A percentile compares a stretch with the other conserved stretches of the same genome.
Conservation (phyloP, 2,797 vertebrate species). For the Cacajao melanocephalus region DNA sequence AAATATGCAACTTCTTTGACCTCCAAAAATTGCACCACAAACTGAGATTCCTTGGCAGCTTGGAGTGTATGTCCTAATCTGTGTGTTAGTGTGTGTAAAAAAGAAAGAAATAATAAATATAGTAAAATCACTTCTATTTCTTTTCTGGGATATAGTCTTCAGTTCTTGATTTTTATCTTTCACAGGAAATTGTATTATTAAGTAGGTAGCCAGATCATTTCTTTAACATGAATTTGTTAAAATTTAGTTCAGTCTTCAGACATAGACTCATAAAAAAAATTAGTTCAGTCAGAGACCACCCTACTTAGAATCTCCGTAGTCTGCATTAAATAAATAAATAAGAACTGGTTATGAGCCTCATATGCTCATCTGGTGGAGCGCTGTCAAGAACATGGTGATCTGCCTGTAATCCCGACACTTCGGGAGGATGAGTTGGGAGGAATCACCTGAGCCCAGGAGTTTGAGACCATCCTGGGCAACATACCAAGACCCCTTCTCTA, state of each 20-base stretch:
- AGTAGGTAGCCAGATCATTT: not conserved
- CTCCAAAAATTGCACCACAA: not conserved
- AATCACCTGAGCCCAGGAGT: no score
- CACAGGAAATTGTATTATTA: not conserved
- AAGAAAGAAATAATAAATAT: not conserved
- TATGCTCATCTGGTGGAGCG: not conserved
- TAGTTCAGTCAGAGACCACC: not conserved
- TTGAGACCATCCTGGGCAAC: no score
- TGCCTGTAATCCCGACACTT: no score
- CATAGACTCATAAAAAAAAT: not conserved
- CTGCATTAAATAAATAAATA: not conserved
- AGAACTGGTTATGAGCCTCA: not conserved
- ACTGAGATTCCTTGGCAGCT: not conserved
- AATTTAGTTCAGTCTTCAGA: not conserved
- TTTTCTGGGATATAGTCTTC: conserved; percentile 50
- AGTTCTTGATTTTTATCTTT: conserved; percentile 58
- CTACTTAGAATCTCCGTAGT: not conserved
- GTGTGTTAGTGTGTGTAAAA: not conserved
- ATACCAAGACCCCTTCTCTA: no score
- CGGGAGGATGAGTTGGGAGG: no score
- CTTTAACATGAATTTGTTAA: conserved; percentile 1
- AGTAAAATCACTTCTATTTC: not conserved
- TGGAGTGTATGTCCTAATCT: not conserved
- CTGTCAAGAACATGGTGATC: not conserved
- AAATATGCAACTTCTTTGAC: conserved; percentile 7